Base-by-base conservation (phyloP, 1,140 invertebrate species). In the Halesus radiatus region DNA sequence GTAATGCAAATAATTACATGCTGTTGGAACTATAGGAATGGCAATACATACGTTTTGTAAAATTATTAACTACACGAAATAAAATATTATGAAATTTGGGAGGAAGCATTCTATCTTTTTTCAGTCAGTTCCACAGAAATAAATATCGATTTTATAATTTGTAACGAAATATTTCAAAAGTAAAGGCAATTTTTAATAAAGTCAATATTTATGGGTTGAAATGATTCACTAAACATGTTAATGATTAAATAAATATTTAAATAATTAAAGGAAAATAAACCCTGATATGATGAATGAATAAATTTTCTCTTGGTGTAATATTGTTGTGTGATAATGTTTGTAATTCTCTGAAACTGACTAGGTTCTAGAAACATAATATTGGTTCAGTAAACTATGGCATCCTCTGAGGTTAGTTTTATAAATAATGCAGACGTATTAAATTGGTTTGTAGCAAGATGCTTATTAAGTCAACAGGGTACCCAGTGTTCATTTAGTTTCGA, bases 391-490 rank as follows among this genome's bases (percentile, higher is more conserved):
- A 32, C 70, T 74, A 74, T 29, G 29, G 50, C 50, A 74, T 74
- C 26, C 50, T 23, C 15, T 56, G 22, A 54, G 52, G 68, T 37
- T 53, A 56, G 10, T 29, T 74, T 26, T 18, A 53, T 50, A 52
- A 23, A 45, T 45, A 70, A 70, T 70, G 23, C 29, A 52, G 23
- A 74, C 37, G 32, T 81, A 62, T 79, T 79, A 76, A 53, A 74
- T 76, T 77, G 50, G 45, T 78, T 68, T 81, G 37, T 50, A 76
- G 74, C 70, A 78, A 56, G 64, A 78, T 78, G 62, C 76, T 78
- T 78, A 78, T 78, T 56, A 68, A 78, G 58, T 66, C 56, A 77
- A 77, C 56, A 53, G 56, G 53, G 78, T 82, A 82, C 81, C 81
- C 73, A 16, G n/a, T 45, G 66, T 45, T 37, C 45, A 78, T 72